Percentiles rank a stretch among this genome's conserved stretches.
These are phyloP conservation scores for Alligator sinensis DNA, from an alignment of 2,113 vertebrate species.

Conservation along the genomic window DNA sequence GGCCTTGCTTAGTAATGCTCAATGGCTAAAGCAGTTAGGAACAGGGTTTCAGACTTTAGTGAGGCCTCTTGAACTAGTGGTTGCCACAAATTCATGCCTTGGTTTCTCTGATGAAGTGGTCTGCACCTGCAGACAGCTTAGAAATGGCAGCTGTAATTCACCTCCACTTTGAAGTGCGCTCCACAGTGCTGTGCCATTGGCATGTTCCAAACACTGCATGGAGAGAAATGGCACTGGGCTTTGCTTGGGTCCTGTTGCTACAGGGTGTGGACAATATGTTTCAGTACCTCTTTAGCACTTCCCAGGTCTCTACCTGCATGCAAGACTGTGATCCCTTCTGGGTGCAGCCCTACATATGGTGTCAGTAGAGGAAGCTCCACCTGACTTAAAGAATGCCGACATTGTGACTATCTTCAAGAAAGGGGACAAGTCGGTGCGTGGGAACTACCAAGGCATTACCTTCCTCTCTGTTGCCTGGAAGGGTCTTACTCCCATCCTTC, in stretches of 20 bases:
- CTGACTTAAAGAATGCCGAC: no score
- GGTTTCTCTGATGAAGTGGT: not conserved
- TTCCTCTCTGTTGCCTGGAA: no score
- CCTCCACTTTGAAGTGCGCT: not conserved
- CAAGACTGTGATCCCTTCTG: no score
- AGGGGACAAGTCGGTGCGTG: no score
- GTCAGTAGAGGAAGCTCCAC: no score
- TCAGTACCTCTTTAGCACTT: not conserved
- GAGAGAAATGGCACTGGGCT: not conserved
- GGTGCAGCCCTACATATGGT: no score
- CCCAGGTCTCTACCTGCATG: not conserved
- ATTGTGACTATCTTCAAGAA: no score
- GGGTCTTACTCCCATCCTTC: no score
- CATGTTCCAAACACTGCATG: not conserved
- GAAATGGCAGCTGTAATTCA: not conserved
- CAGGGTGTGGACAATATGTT: accelerated
- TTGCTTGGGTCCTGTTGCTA: not conserved
- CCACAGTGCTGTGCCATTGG: not conserved
- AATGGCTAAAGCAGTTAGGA: not conserved
- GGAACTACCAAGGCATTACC: no score
- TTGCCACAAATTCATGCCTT: not conserved
- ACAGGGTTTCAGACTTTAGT: not conserved
- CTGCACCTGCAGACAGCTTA: not conserved
- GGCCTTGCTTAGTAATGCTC: not conserved
- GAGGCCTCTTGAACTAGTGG: not conserved